Base-by-base conservation (phyloP, 2,113 vertebrate species). In the Paratilapia polleni region DNA sequence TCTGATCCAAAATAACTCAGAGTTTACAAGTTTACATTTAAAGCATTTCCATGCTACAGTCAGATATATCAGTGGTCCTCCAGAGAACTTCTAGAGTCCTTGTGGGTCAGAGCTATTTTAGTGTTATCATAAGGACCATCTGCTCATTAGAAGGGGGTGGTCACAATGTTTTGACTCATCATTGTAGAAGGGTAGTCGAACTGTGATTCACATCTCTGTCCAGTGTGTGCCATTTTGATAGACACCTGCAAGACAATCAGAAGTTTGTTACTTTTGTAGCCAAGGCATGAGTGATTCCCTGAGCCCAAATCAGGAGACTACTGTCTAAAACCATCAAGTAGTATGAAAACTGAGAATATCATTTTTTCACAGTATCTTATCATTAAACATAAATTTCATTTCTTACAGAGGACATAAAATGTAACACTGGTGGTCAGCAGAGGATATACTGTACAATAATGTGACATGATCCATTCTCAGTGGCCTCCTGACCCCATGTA, bases 401-500 rank as follows among this genome's bases (percentile, higher is more conserved):
- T 15, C 8, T 22, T 34, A 49, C 34, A 10, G 22, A 73, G 74
- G 77, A 63, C 52, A 14, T 20, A 4, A 19, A 63, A 14, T 66
- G 13, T 61, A 31, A 47, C 66, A 14, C 34, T 10, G 54, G 24
- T 62, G 84, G 73, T 77, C 77, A 77, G 24, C 10, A 4, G 26
- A 52, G 26, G 26, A 75, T 49, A 70, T 3, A 59, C 24, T 74
- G 76, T 20, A 26, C 64, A 62, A 59, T 80, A 19, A 63, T 14
- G 43, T 63, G 77, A 77, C n/a, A 26, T 26, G 80, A 88, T 84
- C 68, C 36, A 7, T 2, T 4, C 36, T 61, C 82, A 4, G 38
- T 74, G 85, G 47, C 89, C 77, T 61, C 77, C 82, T 87, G 79
- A 89, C 85, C 80, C 66, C 82, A 19, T 26, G 83, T 64, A 56